These are phyloP conservation scores for Nibea coibor DNA, from an alignment of 2,113 vertebrate species.

Conservation along the genomic window DNA sequence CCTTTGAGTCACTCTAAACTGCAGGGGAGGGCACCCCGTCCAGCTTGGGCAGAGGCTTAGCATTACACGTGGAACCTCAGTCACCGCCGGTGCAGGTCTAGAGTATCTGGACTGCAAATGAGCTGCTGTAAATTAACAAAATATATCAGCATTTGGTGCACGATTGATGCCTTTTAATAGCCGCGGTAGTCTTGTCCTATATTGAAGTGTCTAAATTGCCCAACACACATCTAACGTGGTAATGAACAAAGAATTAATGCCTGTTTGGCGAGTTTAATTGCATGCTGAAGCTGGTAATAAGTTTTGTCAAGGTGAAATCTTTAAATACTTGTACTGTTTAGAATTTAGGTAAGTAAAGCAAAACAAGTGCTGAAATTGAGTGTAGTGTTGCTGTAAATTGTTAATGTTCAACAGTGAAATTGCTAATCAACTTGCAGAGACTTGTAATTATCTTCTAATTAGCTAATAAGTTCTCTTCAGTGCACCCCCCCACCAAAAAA, in stretches of 20 bases:
- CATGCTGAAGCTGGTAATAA: conserved; percentile 85
- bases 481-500: neutral
- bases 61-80: conserved; percentile 84
- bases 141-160: conserved; percentile 86
- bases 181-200: conserved; percentile 86
- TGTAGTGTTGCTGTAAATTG: conserved; percentile 79
- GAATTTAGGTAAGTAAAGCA: conserved; percentile 91
- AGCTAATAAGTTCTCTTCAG: conserved; percentile 62
- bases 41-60: conserved; percentile 80
- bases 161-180: conserved; percentile 93
- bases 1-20: conserved; percentile 83
- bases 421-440: conserved; percentile 72
- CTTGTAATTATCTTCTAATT: conserved; percentile 77
- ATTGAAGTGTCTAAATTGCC: conserved; percentile 93
- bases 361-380: conserved; percentile 85
- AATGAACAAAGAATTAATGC: conserved; percentile 92
- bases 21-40: conserved; percentile 80
- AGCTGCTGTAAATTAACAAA: conserved; percentile 90
- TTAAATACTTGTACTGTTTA: conserved; percentile 96
- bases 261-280: conserved; percentile 93
- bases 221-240: conserved; percentile 90
- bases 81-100: conserved; percentile 81
- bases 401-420: conserved; percentile 77
- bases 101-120: conserved; percentile 86
- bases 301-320: conserved; percentile 92